A percentile compares a stretch with the other conserved stretches of the same genome.
Evolutionary conservation across 2,113 vertebrate genomes (phyloP).

Genomic region (Aspidoscelis tigris): DNA sequence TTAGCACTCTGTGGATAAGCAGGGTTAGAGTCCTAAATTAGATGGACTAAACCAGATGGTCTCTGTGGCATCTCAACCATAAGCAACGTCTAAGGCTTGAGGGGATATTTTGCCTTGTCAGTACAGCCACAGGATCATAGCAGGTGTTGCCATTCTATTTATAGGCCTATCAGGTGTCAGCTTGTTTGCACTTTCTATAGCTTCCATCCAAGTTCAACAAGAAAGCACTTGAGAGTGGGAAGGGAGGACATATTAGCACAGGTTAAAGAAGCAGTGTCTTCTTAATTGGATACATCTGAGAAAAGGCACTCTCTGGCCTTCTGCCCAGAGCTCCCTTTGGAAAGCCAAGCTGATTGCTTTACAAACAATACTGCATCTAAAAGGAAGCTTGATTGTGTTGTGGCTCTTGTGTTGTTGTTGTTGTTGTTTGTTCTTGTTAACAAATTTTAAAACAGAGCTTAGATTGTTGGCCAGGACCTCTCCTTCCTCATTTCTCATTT

Average conservation of each 20-base stretch:
- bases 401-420: not conserved
- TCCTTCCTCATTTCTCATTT: slow-evolving; percentile 2
- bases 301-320: slow-evolving; percentile 51
- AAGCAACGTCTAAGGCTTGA: slow-evolving; percentile 19
- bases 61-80: slow-evolving; percentile 51
- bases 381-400: slow-evolving; percentile 29
- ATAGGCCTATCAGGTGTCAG: slow-evolving; percentile 61
- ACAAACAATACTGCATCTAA: slow-evolving; percentile 19
- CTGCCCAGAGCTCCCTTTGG: slow-evolving; percentile 42
- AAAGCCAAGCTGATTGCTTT: slow-evolving; percentile 47
- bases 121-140: slow-evolving; percentile 25
- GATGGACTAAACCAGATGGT: too few species aligned
- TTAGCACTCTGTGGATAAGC: not conserved
- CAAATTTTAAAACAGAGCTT: slow-evolving; percentile 7
- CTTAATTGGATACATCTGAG: slow-evolving; percentile 7
- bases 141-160: slow-evolving; percentile 58
- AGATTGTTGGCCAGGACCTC: slow-evolving; percentile 17
- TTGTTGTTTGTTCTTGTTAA: not conserved
- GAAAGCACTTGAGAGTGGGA: slow-evolving; percentile 21
- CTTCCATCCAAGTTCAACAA: slow-evolving; percentile 48
- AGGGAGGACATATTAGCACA: slow-evolving; percentile 25
- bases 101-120: not conserved
- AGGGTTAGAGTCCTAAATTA: not conserved
- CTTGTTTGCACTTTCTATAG: slow-evolving; percentile 49
- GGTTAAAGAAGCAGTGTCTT: slow-evolving; percentile 44